phyloP scores from a whole-genome alignment of 2,797 vertebrate genomes.

The Sebastes minor region DNA sequence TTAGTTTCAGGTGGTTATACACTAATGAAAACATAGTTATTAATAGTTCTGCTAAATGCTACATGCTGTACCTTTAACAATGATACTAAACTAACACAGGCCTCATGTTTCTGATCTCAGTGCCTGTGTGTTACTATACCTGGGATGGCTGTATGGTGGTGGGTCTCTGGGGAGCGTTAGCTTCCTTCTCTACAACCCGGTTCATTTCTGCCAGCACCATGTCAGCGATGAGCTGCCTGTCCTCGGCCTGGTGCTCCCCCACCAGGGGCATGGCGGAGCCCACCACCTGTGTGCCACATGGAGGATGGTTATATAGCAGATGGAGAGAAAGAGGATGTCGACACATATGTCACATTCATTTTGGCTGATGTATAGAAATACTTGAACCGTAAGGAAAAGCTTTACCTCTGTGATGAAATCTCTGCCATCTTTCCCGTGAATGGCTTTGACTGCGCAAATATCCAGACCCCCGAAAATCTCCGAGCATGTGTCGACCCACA shows the following conservation, averaged over 20 bases:
- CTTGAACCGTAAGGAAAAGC: too few relatives aligned
- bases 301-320: not conserved
- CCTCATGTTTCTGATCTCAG: not conserved
- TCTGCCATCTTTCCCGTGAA: constrained; percentile 96
- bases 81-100: not conserved
- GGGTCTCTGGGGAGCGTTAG: constrained; percentile 89
- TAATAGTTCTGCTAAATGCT: too few relatives aligned
- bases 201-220: constrained; percentile 92
- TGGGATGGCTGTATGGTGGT: constrained; percentile 93
- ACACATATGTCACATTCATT: not conserved
- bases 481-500: constrained; percentile 96
- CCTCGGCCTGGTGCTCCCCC: constrained; percentile 93
- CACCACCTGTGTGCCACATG: constrained; percentile 84
- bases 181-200: constrained; percentile 85
- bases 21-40: too few relatives aligned
- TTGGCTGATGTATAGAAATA: not conserved
- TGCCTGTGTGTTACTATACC: constrained; percentile 75
- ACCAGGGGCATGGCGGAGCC: constrained; percentile 95
- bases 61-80: not conserved
- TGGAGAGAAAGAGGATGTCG: not conserved
- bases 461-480: constrained; percentile 96
- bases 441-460: constrained; percentile 97
- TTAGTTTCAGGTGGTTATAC: too few relatives aligned
- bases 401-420: constrained; percentile 98
- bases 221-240: constrained; percentile 93